A percentile compares a stretch with the other conserved stretches of the same genome.
Evolutionary conservation across 2,888 invertebrate genomes (phyloP).

Genomic region (Microplitis manilae): DNA sequence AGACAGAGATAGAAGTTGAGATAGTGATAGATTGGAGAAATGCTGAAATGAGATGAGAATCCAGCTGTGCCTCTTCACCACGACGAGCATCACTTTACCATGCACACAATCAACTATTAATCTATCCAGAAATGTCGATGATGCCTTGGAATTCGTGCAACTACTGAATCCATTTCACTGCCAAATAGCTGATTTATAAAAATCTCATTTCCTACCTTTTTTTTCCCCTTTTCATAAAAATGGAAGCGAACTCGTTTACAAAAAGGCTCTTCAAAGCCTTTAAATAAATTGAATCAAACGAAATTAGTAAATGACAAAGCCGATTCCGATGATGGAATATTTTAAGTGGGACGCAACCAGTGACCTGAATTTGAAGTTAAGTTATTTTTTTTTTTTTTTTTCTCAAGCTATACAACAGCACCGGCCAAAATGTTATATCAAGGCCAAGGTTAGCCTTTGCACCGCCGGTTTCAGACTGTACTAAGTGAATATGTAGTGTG

Average conservation of each 20-base stretch:
- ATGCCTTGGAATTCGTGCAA: conserved; percentile 64
- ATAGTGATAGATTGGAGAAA: not conserved
- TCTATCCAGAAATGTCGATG: conserved; percentile 48
- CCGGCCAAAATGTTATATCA: conserved; percentile 41
- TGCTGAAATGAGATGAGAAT: not conserved
- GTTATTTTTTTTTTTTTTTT: conserved; percentile 4
- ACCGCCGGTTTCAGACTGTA: conserved; percentile 9
- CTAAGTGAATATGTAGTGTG: conserved; percentile 32
- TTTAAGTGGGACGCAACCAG: conserved; percentile 13
- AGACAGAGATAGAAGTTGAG: conserved; percentile 9
- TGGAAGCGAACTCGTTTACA: not conserved
- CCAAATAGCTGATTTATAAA: conserved; percentile 57
- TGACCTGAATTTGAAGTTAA: conserved; percentile 19
- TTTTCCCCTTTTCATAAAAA: not conserved
- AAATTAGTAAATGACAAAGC: not conserved
- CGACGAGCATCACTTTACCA: conserved; percentile 67
- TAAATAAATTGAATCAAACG: not conserved
- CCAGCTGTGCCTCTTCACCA: conserved; percentile 62
- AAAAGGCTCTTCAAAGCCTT: too few relatives aligned
- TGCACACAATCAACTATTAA: conserved; percentile 63
- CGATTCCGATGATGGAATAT: not conserved
- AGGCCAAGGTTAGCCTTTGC: conserved; percentile 44
- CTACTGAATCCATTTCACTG: conserved; percentile 72
- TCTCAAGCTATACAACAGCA: not conserved
- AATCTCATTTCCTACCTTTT: not conserved